Evolutionary conservation across 1,140 invertebrate species (phyloP).

Genomic region (Druon quercuslanigerum): DNA sequence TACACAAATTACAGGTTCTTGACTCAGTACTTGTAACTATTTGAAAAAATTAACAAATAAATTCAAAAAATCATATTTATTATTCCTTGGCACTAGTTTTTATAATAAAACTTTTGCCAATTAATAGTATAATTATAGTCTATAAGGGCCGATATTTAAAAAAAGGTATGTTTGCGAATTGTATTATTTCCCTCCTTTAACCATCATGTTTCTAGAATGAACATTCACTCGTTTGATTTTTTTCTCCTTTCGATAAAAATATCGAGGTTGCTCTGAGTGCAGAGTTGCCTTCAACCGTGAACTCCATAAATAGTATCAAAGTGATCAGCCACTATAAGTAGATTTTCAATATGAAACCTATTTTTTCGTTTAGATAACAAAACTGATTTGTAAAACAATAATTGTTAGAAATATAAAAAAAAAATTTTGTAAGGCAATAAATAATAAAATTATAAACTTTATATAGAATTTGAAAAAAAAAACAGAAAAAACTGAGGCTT

Average conservation of each 20-base stretch:
- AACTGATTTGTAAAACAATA: not conserved
- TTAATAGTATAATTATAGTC: too few relatives aligned
- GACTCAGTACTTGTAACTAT: too few relatives aligned
- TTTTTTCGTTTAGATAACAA: not conserved
- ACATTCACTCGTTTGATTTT: not conserved
- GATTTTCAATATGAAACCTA: slow-evolving; percentile 1
- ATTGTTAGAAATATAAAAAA: not conserved
- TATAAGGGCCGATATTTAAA: too few relatives aligned
- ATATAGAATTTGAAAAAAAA: too few relatives aligned
- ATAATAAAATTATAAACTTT: too few relatives aligned
- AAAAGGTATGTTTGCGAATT: too few relatives aligned
- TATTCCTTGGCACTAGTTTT: too few relatives aligned
- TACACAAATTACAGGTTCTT: too few relatives aligned
- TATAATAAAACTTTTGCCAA: too few relatives aligned
- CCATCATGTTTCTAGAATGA: not conserved
- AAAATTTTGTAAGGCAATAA: not conserved
- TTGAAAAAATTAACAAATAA: too few relatives aligned
- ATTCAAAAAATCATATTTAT: too few relatives aligned
- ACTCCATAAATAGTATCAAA: slow-evolving; percentile 31
- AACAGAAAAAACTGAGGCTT: too few relatives aligned
- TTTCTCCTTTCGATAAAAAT: slow-evolving; percentile 23
- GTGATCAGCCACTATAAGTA: slow-evolving; percentile 20
- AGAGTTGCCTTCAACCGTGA: slow-evolving; percentile 12
- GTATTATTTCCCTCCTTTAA: not conserved
- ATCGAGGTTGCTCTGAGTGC: slow-evolving; percentile 24